Base-by-base conservation (phyloP, 1,140 invertebrate species). In the Scaptodrosophila lebanonensis region DNA sequence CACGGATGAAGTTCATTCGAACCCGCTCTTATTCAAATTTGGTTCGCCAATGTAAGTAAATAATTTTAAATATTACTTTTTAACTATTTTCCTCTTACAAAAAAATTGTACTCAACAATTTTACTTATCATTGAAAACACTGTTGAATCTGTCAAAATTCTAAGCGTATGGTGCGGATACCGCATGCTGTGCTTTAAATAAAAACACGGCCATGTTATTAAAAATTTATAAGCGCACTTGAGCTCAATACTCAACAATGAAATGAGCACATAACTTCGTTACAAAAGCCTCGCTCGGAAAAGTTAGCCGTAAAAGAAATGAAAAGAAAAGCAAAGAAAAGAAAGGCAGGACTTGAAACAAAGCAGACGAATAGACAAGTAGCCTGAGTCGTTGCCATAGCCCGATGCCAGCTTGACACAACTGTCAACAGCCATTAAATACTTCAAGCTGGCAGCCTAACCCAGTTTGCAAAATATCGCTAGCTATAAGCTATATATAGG, bases 391-490 rank as follows among this genome's bases (percentile, higher is more conserved):
- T 16, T 33, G 30, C 18, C 18, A 13, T 25, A 36, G n/a, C n/a
- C n/a, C n/a, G 48, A 54, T 57, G 59, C 52, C 59, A 61, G 57
- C 72, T 72, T 79, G 75, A 82, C 75, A 82, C 75, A 76, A 83
- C 75, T 82, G 76, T 82, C 75, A 82, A 82, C 76, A 82, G 70
- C 75, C 75, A 82, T 82, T 82, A 82, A 82, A 82, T 58, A 76
- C 76, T 82, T 50, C 66, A 63, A 79, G 73, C 73, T 66, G 53
- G 64, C 64, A 67, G n/a, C 64, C 67, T 67, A 67, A 67, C 65
- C 65, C 65, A 67, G 63, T 66, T 66, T 66, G 56, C 42, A 15
- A 13, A 25, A 33, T 11, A 38, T 42, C 15, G 13, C 17, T 20
- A 30, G 35, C 35, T 38, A 43, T 51, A 54, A 71, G 72, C 73